Base-by-base conservation (phyloP, 1,140 invertebrate species). In the Zaprionus kolodkinae region DNA sequence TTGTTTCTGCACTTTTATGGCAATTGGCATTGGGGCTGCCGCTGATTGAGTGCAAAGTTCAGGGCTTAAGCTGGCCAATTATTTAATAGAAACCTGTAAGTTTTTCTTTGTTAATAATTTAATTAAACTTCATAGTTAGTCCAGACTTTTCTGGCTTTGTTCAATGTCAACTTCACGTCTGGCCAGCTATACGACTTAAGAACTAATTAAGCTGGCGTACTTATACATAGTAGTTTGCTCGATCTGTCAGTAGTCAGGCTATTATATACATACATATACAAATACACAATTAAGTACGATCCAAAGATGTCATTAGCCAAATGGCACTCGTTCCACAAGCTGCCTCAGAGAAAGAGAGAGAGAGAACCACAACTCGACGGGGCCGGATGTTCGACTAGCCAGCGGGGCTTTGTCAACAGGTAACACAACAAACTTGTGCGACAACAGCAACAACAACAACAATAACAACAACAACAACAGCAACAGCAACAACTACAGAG, bases 361-460 rank as follows among this genome's bases (percentile, higher is more conserved):
- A 21, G 21, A 21, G 21, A 21, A 21, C 21, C 21, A 21, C 21
- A 21, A 87, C 68, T 74, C 45, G 25, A 21, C 63, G 21, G 43
- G 72, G 79, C 84, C 83, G 83, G 83, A 87, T 88, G 84, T 83
- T 69, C 66, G 17, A 69, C 68, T 66, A 68, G 78, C 64, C 75
- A 59, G 66, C 76, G 55, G 45, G 72, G 68, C 63, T 79, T 73
- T 87, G 79, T 83, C 83, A 85, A 81, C 81, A 85, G 81, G 81
- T 85, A 85, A 69, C 56, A 85, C 81, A 87, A 87, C 84, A 87
- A 83, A 80, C 76, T 83, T 83, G 79, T 65, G 69, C 57, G 72
- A 73, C 67, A 65, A 76, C 38, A 66, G 57, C 43, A 72, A 36
- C 63, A 69, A 38, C 70, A 57, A 50, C 50, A 79, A 12, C 13